Evolutionary conservation across 2,888 invertebrate species (phyloP).

Genomic region (Luffia ferchaultella): DNA sequence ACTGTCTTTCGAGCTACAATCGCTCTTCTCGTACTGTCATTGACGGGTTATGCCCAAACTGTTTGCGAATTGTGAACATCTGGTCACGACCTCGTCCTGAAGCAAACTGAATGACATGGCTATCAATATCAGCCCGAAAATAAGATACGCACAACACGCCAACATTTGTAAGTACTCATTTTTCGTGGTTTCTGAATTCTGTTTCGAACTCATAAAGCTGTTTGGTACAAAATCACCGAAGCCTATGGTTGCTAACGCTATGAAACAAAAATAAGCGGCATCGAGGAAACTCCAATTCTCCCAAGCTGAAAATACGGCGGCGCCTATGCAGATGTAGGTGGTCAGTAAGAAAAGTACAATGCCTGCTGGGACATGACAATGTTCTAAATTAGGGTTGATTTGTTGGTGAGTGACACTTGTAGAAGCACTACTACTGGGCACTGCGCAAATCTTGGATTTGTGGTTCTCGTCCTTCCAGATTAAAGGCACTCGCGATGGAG

Average conservation of each 20-base stretch:
- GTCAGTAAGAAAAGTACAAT: constrained; percentile 73
- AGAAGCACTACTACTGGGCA: constrained; percentile 38
- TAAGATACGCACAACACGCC: constrained; percentile 81
- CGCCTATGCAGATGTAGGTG: constrained; percentile 79
- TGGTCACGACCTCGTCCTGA: constrained; percentile 80
- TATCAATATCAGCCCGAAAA: constrained; percentile 80
- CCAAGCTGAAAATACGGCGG: constrained; percentile 80
- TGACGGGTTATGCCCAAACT: constrained; percentile 73
- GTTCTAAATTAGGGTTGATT: constrained; percentile 33
- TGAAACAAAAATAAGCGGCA: constrained; percentile 86
- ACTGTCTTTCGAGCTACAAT: constrained; percentile 54
- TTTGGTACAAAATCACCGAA: constrained; percentile 80
- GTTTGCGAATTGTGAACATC: constrained; percentile 76
- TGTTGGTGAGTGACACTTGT: constrained; percentile 40
- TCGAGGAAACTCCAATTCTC: constrained; percentile 84
- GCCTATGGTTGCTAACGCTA: constrained; percentile 84
- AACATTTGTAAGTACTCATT: constrained; percentile 76
- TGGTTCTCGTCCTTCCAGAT: constrained; percentile 67
- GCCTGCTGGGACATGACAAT: constrained; percentile 50
- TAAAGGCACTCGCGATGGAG: constrained; percentile 79
- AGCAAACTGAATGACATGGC: constrained; percentile 87
- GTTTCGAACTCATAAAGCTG: constrained; percentile 55
- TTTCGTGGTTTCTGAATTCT: constrained; percentile 41
- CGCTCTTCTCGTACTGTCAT: constrained; percentile 62
- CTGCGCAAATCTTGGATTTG: constrained; percentile 34